phyloP scores from a whole-genome alignment of 2,888 invertebrate species.

The Terebella lapidaria region DNA sequence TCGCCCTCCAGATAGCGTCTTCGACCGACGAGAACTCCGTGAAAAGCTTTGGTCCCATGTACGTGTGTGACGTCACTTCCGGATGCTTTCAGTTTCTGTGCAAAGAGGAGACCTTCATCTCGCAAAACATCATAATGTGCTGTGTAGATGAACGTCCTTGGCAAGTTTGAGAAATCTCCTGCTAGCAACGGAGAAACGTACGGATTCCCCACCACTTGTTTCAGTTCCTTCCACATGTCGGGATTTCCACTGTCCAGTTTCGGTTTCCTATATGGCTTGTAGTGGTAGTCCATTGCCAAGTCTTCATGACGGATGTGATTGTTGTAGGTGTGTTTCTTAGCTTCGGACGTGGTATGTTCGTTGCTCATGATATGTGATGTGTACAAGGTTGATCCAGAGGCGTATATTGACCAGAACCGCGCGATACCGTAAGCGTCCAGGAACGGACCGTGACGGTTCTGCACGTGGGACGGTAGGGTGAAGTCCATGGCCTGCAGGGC shows the following conservation, averaged over 20 bases:
- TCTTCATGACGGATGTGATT: background rate
- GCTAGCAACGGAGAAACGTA: conserved; percentile 3
- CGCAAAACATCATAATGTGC: background rate
- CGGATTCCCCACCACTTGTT: background rate
- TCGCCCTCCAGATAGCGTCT: too few species aligned
- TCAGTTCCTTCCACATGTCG: background rate
- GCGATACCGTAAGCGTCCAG: background rate
- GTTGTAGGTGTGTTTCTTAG: background rate
- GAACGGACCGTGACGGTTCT: background rate
- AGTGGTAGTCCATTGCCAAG: background rate
- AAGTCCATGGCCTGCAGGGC: background rate
- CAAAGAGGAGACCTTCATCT: conserved; percentile 1
- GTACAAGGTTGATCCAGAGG: background rate
- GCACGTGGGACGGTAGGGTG: background rate
- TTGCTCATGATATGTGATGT: background rate
- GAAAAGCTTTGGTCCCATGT: background rate
- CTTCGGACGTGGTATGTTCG: background rate
- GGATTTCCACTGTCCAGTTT: background rate
- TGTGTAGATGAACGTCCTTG: background rate
- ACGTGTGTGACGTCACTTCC: background rate
- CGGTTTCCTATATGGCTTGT: background rate
- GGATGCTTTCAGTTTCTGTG: background rate
- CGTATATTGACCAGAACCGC: background rate
- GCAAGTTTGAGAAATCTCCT: background rate
- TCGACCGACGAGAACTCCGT: too few species aligned